These are phyloP conservation scores for Acrossocheilus wenchowensis DNA, from an alignment of 2,797 vertebrate species.

Conservation along the genomic window DNA sequence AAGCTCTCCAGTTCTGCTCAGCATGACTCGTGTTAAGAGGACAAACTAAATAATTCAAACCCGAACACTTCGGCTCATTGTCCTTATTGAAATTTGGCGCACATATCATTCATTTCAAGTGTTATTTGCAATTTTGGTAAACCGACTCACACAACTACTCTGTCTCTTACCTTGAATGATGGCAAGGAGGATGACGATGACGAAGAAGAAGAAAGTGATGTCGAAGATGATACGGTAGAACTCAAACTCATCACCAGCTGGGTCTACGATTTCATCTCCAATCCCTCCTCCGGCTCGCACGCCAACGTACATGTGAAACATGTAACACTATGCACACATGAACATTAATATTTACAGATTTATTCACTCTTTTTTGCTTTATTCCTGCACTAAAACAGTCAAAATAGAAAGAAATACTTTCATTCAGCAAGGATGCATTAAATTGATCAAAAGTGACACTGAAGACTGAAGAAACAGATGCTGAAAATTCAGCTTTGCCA, in stretches of 20 bases:
- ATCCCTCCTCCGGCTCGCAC: constrained; percentile 81
- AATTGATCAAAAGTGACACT: not conserved
- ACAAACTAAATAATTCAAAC: constrained; percentile 2
- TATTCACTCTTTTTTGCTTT: not conserved
- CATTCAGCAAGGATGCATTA: not conserved
- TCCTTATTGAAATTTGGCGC: not conserved
- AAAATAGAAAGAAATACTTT: not conserved
- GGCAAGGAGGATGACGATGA: constrained; percentile 81
- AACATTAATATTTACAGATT: not conserved
- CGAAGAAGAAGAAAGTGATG: constrained; percentile 84
- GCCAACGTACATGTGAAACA: constrained; percentile 84
- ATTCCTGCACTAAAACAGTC: not conserved
- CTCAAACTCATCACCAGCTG: constrained; percentile 80
- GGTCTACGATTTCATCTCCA: constrained; percentile 80
- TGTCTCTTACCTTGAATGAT: constrained; percentile 80
- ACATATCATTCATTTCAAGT: not conserved
- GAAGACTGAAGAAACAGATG: not conserved
- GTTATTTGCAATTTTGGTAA: not conserved
- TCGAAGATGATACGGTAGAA: constrained; percentile 79
- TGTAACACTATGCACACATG: constrained; percentile 75
- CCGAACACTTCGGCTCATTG: not conserved
- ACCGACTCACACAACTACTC: not conserved
- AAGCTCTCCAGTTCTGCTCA: constrained; percentile 3
- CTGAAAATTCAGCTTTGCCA: not conserved
- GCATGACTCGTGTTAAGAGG: constrained; percentile 5